Evolutionary conservation across 2,113 vertebrate species (phyloP).

Genomic region (Donacobius atricapilla): DNA sequence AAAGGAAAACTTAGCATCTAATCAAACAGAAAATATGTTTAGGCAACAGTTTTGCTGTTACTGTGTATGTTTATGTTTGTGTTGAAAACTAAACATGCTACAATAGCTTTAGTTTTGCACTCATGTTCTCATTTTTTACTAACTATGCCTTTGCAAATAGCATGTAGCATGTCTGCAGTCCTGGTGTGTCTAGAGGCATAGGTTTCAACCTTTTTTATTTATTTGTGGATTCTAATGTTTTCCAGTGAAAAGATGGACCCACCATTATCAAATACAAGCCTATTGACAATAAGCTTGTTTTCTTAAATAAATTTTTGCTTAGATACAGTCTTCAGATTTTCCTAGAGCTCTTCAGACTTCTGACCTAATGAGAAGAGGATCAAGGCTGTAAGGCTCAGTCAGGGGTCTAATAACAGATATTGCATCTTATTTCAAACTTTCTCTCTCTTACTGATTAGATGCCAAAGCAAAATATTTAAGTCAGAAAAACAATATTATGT

Average conservation of each 20-base stretch:
- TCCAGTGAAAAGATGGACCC: background rate
- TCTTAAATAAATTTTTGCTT: slow-evolving; percentile 8
- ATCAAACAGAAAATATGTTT: background rate
- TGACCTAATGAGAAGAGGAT: background rate
- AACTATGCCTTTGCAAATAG: background rate
- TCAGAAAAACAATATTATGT: background rate
- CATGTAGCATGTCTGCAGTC: background rate
- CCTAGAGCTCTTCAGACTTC: slow-evolving; percentile 3
- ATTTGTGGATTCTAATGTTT: slow-evolving; percentile 30
- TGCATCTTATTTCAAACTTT: background rate
- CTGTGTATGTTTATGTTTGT: too few relatives aligned
- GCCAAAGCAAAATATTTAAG: background rate
- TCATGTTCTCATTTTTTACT: background rate
- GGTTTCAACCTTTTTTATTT: background rate
- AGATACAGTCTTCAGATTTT: background rate
- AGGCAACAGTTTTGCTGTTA: background rate
- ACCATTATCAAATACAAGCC: background rate
- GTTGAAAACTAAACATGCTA: background rate
- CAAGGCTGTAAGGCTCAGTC: slow-evolving; percentile 5
- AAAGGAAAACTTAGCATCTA: background rate
- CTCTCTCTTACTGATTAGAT: background rate
- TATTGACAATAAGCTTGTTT: slow-evolving; percentile 9
- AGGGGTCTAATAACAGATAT: background rate
- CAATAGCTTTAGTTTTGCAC: background rate
- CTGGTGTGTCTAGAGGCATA: background rate